Base-by-base conservation (phyloP, 1,140 invertebrate species). In the Hylaeus anthracinus region DNA sequence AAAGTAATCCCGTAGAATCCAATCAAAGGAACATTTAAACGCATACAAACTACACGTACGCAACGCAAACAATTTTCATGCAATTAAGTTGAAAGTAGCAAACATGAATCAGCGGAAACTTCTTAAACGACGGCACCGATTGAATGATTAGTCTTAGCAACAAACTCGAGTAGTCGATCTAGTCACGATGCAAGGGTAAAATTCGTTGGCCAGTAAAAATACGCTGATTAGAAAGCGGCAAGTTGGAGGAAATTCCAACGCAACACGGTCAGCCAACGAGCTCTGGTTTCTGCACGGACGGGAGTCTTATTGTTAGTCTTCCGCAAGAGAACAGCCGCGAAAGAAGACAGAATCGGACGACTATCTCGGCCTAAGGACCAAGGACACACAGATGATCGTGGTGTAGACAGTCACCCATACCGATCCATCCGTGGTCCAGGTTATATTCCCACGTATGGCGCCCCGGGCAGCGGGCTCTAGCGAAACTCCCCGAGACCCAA, bases 401-500 rank as follows among this genome's bases (percentile, higher is more conserved):
- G 86, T 71, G 81, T 83, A 88, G 88, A 88, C 81, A 88, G 87
- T 89, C 89, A 90, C 89, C 90, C 90, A 89, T 91, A 85, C 90
- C 55, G 86, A 84, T 84, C 85, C 83, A 77, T 85, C 84, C 82
- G 63, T 73, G 76, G 77, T 80, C 75, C 74, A 76, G 82, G 67
- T 85, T 86, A 83, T 86, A 86, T 91, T 91, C 90, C 90, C 90
- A 91, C 90, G 90, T 91, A 91, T 82, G 86, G 83, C 86, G 91
- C 91, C 90, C 86, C 88, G 72, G 90, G 90, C 90, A 84, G 88
- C 80, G 86, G 87, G 71, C 84, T 89, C 87, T 87, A 88, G 83
- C 87, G 76, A 89, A 88, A 89, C 86, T 90, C 82, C 26, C 78
- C 69, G 81, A 86, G 87, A 90, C 87, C 90, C 90, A 91, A 91